Evolutionary conservation across 2,797 vertebrate species (phyloP), one percentile per base, ranked within the genome.

Genomic region (Periparus ater): DNA sequence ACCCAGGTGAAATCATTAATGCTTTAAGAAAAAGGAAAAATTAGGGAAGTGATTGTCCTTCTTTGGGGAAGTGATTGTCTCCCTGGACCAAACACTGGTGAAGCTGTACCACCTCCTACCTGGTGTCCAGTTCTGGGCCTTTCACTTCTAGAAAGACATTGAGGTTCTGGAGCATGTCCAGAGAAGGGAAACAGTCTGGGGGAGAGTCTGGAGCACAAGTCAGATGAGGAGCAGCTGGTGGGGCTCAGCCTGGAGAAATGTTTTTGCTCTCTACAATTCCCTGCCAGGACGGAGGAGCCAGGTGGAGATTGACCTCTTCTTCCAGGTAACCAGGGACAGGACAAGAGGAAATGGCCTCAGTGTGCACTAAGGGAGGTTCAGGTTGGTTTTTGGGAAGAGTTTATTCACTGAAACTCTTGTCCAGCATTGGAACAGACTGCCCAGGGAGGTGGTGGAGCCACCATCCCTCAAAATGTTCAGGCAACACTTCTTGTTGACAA

Each of bases 301-400:
- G 29, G n/a, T 47, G 63, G 48, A 17, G 17, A 17, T 30, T 4
- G 3, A 44, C 6, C 23, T 61, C 40, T 68, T 29, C 47, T 70
- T 29, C 23, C 11, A 15, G 19, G 22, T 40, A 61, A 8, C 9
- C 38, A n/a, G 36, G 0, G 1, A n/a, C 6, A 45, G 23, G 14
- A 19, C 29, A 38, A 63, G 20, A 57, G 36, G 29, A 51, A 48
- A 38, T 18, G 25, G 27, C 23, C 17, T 45, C 19, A n/a, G 38
- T 27, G 50, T 76, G 50, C 51, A 14, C 21, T 10, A 38, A 61
- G 23, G 58, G 34, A 51, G 32, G 23, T n/a, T 45, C 36, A 51
- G 50, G 32, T 11, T 57, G 44, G 21, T 19, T 32, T 11, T 44
- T 29, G 70, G 27, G 23, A 38, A 30, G 54, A 26, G 18, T 57